phyloP scores from a whole-genome alignment of 53 echinoderm and acorn worm species.

The Actinopyga echinites region DNA sequence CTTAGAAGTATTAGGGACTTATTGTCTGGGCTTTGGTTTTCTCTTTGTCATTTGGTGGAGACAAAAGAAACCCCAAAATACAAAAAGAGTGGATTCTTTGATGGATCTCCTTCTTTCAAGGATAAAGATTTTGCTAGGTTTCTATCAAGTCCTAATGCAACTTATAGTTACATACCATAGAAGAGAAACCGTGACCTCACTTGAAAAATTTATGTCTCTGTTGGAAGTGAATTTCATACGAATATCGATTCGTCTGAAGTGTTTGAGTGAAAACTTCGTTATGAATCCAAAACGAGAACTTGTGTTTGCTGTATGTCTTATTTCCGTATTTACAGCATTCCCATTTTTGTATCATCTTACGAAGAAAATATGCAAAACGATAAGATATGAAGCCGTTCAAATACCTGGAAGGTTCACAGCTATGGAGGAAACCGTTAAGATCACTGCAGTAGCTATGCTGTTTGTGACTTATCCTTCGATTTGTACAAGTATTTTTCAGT shows the following conservation, averaged over 20 bases:
- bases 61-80: too few relatives aligned
- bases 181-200: not conserved
- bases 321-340: not conserved
- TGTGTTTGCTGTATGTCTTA: not conserved
- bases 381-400: not conserved
- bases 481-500: not conserved
- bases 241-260: not conserved
- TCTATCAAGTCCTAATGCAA: constrained; percentile 4
- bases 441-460: not conserved
- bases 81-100: too few relatives aligned
- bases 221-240: not conserved
- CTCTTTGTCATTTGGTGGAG: too few relatives aligned
- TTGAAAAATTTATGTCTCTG: not conserved
- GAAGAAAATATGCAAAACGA: not conserved
- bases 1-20: not conserved
- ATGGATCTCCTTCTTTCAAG: not conserved
- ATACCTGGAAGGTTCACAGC: not conserved
- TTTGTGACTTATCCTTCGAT: not conserved
- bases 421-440: not conserved
- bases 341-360: not conserved
- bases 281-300: not conserved
- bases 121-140: not conserved
- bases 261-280: not conserved
- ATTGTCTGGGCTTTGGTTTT: too few relatives aligned
- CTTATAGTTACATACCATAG: not conserved